Base-by-base conservation (phyloP, 2,797 vertebrate species). In the Labeo calbasu region DNA sequence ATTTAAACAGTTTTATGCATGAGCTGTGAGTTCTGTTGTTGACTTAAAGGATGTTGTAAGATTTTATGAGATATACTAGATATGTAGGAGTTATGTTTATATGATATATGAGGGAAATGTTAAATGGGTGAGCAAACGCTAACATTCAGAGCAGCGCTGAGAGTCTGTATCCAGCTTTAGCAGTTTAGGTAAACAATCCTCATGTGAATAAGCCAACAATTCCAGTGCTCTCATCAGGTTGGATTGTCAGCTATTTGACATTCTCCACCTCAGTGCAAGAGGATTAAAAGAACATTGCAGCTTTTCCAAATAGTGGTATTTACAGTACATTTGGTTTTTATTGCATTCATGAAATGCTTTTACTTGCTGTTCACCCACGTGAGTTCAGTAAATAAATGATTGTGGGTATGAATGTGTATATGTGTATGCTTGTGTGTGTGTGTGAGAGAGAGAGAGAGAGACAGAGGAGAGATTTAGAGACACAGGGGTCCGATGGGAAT, bases 231-330 rank as follows among this genome's bases (percentile, higher is more conserved):
- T 87, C 84, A 86, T 71, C 89, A 91, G 91, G 91, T 92, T 77
- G 78, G 86, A 89, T 88, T 93, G 92, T 92, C 91, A 92, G 91
- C 89, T 92, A 82, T 92, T 92, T 92, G 88, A 89, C 92, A 93
- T 93, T 93, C 93, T 91, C 84, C 78, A 84, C 81, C 46, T 84
- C 68, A 79, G 69, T 76, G 79, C 61, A 43, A 68, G 59, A 53
- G 80, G 61, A 87, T 85, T 85, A 85, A 82, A 82, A 84, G 69
- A 78, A 71, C 79, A 84, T 75, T 78, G n/a, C 71, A 48, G 79
- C 50, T 76, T 78, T 84, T 80, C 77, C 32, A 71, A 85, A 78
- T 82, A 71, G 78, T 65, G 65, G 23, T 88, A 85, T 86, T 88
- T 88, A 86, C 86, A 84, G 78, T 72, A 72, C 53, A 51, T 55